A percentile compares a stretch with the other conserved stretches of the same genome.
phyloP scores from a whole-genome alignment of 2,888 invertebrate genomes.

The Philonicus albiceps region DNA sequence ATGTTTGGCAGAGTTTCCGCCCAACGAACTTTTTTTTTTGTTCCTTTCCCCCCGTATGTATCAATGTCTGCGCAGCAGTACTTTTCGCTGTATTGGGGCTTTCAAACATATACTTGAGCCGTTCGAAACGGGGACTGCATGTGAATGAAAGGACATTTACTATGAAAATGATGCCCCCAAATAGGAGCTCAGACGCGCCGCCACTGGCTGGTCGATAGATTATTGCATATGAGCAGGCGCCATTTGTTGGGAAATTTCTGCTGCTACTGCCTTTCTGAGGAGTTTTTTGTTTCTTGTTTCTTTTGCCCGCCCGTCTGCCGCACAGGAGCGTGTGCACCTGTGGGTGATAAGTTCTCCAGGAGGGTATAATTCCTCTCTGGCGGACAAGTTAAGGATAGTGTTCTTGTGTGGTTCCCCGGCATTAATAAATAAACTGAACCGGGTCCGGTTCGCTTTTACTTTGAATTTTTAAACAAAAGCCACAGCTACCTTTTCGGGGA shows the following conservation, averaged over 20 bases:
- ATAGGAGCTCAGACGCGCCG: not conserved
- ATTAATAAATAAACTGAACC: not conserved
- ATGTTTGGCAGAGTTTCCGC: constrained; percentile 62
- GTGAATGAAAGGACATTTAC: constrained; percentile 37
- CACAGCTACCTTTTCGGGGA: not conserved
- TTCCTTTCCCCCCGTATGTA: not conserved
- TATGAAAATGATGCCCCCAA: not conserved
- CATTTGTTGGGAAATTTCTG: constrained; percentile 25
- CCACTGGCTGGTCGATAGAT: constrained; percentile 41
- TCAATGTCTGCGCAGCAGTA: constrained; percentile 17
- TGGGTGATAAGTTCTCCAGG: not conserved
- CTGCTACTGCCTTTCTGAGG: not conserved
- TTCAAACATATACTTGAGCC: not conserved
- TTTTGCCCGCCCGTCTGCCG: not conserved
- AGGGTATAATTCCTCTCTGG: not conserved
- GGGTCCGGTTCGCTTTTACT: not conserved
- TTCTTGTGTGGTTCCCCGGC: not conserved
- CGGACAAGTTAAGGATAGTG: not conserved
- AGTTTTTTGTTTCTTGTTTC: not conserved
- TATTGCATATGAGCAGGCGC: constrained; percentile 47
- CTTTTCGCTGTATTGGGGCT: not conserved
- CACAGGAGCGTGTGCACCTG: not conserved
- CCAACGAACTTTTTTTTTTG: constrained; percentile 50
- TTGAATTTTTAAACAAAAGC: not conserved
- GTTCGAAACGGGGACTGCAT: not conserved